Conservation (phyloP, 2,797 vertebrate genomes). For the Dicrostonyx torquatus region DNA sequence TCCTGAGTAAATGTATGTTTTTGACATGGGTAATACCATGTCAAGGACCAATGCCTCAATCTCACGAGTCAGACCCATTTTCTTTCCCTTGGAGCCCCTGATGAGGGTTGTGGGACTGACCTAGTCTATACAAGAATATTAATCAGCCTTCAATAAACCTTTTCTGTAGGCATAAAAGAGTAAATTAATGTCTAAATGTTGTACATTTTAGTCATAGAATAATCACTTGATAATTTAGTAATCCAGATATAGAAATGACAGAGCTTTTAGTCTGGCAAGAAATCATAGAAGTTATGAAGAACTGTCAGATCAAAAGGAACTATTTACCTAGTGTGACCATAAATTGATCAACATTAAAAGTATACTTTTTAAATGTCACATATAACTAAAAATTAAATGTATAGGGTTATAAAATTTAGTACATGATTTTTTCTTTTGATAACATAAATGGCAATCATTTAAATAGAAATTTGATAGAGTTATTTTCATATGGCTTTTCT, state of each 20-base stretch:
- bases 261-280: constrained; percentile 1
- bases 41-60: too few relatives aligned
- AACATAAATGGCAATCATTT: constrained; percentile 57
- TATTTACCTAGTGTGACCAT: constrained; percentile 20
- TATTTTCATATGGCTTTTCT: constrained; percentile 55
- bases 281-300: not conserved
- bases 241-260: not conserved
- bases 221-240: constrained; percentile 42
- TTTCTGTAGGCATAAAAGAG: not conserved
- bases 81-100: not conserved
- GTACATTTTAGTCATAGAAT: not conserved
- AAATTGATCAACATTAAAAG: constrained; percentile 27
- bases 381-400: constrained; percentile 47
- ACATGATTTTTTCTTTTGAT: constrained; percentile 72
- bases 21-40: not conserved
- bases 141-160: not conserved
- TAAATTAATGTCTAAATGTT: constrained; percentile 5
- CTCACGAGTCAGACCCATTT: not conserved
- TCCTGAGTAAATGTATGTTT: not conserved
- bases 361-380: constrained; percentile 39
- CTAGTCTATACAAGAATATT: not conserved
- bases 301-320: constrained; percentile 11
- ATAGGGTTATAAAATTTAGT: constrained; percentile 39
- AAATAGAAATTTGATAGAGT: constrained; percentile 68
- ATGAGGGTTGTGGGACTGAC: not conserved